A percentile compares a stretch with the other conserved stretches of the same genome.
These are phyloP conservation scores for Numenius phaeopus DNA, from an alignment of 2,797 vertebrate species.

Conservation along the genomic window DNA sequence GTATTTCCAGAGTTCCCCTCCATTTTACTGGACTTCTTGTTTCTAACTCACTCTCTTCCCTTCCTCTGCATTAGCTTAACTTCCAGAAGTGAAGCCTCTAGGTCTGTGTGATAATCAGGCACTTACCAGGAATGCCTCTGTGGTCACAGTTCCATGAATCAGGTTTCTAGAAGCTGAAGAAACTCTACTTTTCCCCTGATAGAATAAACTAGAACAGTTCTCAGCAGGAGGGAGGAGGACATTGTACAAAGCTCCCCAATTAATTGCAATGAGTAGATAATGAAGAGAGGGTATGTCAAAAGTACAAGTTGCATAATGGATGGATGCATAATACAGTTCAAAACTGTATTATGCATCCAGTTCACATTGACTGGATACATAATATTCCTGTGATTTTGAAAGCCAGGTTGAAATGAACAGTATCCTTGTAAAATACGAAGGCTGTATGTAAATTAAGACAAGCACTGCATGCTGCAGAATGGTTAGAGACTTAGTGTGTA, in stretches of 20 bases:
- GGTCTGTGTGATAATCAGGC: background rate
- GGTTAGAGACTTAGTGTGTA: background rate
- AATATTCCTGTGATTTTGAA: background rate
- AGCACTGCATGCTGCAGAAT: background rate
- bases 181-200: background rate
- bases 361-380: background rate
- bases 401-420: background rate
- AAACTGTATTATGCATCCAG: background rate
- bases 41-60: background rate
- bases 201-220: background rate
- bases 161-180: background rate
- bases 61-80: background rate
- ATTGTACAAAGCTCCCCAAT: background rate
- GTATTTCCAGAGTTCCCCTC: background rate
- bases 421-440: background rate
- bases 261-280: background rate
- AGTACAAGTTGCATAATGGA: background rate
- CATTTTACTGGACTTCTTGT: background rate
- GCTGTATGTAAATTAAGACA: background rate
- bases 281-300: background rate
- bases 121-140: accelerated
- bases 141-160: background rate
- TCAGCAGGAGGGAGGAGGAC: background rate
- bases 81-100: background rate
- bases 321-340: background rate